Evolutionary conservation across 2,888 invertebrate species (phyloP), one percentile per base, ranked within the genome.

Genomic region (Galeopsomyia nigrocyanea): DNA sequence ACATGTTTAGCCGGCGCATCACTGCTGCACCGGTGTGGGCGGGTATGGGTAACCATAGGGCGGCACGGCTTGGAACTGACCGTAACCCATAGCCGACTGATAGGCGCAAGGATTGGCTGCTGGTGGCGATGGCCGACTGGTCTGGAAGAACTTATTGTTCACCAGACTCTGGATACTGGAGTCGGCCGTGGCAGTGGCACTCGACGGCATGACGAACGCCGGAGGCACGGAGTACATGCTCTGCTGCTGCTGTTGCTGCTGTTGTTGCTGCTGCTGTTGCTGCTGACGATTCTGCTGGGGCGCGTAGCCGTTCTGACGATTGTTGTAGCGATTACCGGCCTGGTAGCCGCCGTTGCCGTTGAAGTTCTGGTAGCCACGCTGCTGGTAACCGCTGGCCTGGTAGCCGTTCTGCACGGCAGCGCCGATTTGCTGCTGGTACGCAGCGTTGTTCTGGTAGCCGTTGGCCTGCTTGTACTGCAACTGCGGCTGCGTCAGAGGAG

Each of bases 1-100:
- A 46, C 10, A 60, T 70, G 46, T 22, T 72, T 71, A 68, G 51
- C 16, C 63, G 31, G 82, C 78, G 78, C 82, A 84, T 90, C 92
- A 93, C 89, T 93, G 93, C 85, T 93, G 93, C 68, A 93, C 93
- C 58, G 93, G 91, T 49, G 92, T 89, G 86, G 86, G 92, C 82
- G 88, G 90, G 88, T 86, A 92, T 82, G 85, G 91, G 87, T 80
- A 92, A 85, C 87, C 87, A 85, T 92, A 92, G 10, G 91, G 90
- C 83, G 92, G 90, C 16, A 92, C 90, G 5, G 92, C 90, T 68
- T 91, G 90, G 85, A 92, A 92, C 85, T 93, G 92, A 67, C 91
- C 90, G 83, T 91, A 92, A 86, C 91, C 80, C 89, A 92, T 88
- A 5, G 75, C 75, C 55, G 89, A 89, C 79, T 90, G 90, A 80